Evolutionary conservation across 2,113 vertebrate genomes (phyloP).

Genomic region (Trichechus manatus): DNA sequence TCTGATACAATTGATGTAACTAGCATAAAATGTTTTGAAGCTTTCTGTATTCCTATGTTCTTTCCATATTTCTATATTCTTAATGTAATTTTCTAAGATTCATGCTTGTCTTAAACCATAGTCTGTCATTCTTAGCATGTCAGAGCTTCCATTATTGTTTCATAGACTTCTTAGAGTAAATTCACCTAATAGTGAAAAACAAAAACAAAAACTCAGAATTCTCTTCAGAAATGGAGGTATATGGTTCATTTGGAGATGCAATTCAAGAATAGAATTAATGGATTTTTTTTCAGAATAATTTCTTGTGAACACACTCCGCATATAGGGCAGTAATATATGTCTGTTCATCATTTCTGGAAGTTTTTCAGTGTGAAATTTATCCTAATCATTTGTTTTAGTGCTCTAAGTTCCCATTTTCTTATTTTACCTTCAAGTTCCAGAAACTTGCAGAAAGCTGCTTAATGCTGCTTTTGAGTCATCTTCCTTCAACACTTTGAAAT

Average conservation of each 20-base stretch:
- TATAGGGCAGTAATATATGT: no score
- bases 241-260: conserved; percentile 72
- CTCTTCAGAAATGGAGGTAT: conserved; percentile 96
- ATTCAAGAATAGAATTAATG: conserved; percentile 95
- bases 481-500: conserved; percentile 2
- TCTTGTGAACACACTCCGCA: no score
- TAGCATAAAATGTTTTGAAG: conserved; percentile 95
- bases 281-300: conserved; percentile 17
- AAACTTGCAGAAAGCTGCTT: no score
- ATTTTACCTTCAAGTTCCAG: no score
- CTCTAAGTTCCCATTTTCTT: no score
- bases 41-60: conserved; percentile 92
- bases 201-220: conserved; percentile 80
- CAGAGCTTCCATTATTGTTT: conserved; percentile 93
- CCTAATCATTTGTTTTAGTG: no score
- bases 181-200: conserved; percentile 91
- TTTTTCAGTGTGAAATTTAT: no score
- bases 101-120: conserved; percentile 96
- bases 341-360: no score
- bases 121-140: conserved; percentile 93
- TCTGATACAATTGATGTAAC: conserved; percentile 92
- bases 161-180: conserved; percentile 96
- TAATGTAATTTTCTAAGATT: conserved; percentile 92
- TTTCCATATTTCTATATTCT: no score
- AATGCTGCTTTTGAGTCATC: not conserved